These are phyloP conservation scores for Mesorhabditis sp. DNA, from an alignment of 2,888 invertebrate species.

Conservation along the genomic window DNA sequence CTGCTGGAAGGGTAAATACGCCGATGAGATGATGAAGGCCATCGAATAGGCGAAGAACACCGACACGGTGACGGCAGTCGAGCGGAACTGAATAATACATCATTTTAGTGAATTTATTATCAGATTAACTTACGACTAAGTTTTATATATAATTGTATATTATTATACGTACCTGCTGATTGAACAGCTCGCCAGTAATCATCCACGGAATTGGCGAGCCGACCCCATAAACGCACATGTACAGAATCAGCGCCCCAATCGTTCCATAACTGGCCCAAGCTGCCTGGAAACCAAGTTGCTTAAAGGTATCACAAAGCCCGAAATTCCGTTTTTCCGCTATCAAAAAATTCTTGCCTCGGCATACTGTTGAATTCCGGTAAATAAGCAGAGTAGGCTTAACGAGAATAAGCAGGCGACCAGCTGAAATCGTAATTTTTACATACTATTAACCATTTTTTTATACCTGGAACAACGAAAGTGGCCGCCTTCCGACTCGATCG, in stretches of 20 bases:
- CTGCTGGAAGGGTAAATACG: conserved; percentile 56
- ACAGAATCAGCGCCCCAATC: conserved; percentile 47
- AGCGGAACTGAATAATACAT: conserved; percentile 40
- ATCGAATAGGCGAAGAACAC: conserved; percentile 55
- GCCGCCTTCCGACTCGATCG: conserved; percentile 60
- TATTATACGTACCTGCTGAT: conserved; percentile 34
- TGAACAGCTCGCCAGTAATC: conserved; percentile 55
- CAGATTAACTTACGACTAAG: too few relatives aligned
- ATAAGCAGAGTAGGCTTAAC: conserved; percentile 25
- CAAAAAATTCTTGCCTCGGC: too few relatives aligned
- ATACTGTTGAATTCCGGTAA: conserved; percentile 27
- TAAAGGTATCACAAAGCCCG: too few relatives aligned
- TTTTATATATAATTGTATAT: too few relatives aligned
- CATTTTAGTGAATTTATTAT: too few relatives aligned
- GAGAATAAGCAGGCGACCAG: conserved; percentile 29
- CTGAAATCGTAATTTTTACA: conserved; percentile 21
- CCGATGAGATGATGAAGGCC: conserved; percentile 55
- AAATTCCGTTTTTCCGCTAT: too few relatives aligned
- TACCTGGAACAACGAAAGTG: conserved; percentile 58
- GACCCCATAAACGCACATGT: conserved; percentile 56
- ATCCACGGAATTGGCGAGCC: conserved; percentile 57
- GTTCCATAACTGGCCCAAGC: conserved; percentile 51
- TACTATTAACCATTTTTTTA: too few relatives aligned
- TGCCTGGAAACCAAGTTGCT: conserved; percentile 19
- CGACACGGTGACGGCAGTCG: conserved; percentile 51